Base-by-base conservation (phyloP, 2,888 invertebrate species). In the Noctua janthina region DNA sequence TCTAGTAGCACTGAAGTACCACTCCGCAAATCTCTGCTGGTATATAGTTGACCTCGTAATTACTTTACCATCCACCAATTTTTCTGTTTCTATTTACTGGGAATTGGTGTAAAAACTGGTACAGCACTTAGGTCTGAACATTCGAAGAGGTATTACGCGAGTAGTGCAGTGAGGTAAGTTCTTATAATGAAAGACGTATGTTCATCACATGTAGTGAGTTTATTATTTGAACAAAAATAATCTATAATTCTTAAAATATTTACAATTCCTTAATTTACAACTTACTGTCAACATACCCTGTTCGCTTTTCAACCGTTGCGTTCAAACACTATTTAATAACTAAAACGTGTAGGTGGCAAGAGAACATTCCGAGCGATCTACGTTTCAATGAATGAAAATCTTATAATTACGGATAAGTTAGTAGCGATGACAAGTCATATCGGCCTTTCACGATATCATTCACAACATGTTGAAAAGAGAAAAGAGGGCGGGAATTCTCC, bases 161-260 rank as follows among this genome's bases (percentile, higher is more conserved):
- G 23, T 10, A 15, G 46, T 17, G 46, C 17, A 46, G 4, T 13
- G 15, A 35, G 70, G 62, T 17, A 51, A 56, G 67, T 39, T 23
- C 4, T 75, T 68, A 75, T 39, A 94, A 91, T 91, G 79, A 95
- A 95, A 94, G 88, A 91, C 85, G 69, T 89, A 79, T 74, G 90
- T 90, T 90, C 90, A 92, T 96, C 96, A 96, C 96, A 93, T 93
- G 74, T 74, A 93, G 96, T 96, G 96, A 96, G 90, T 96, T 96
- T 96, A 95, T 95, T 95, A 95, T 96, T 94, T 96, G 96, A 96
- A 97, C 96, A 96, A 96, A 96, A 96, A 96, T 96, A 96, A 93
- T 96, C 94, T 96, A 95, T 94, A 92, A 91, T 94, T 93, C 93
- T 94, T 95, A 96, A 96, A 95, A 95, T 96, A 97, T 96, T 95